Evolutionary conservation across 1,140 invertebrate genomes (phyloP), one percentile per base, ranked within the genome.

Genomic region (Drosophila malerkotliana): DNA sequence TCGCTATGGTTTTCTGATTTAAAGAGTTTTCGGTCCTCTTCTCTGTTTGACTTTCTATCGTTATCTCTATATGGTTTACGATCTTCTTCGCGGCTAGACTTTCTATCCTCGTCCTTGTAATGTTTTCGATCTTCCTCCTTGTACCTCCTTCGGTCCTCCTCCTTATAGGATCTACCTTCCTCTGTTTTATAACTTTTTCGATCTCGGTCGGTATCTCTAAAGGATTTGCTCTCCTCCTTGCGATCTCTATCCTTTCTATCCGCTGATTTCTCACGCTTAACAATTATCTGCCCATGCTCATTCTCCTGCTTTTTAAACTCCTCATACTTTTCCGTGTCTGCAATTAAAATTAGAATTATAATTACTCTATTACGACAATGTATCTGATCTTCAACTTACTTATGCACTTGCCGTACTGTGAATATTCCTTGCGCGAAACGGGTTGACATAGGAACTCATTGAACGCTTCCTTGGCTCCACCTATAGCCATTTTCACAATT

Each of bases 331-430:
- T 93, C 94, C 4, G 93, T 92, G 93, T 96, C 95, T 96, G 76
- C 71, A 93, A 93, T 10, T 14, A 44, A 3, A 47, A 44, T 9
- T 28, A 10, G 21, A 24, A 26, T 49, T 15, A 37, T 14, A 53
- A 53, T 15, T 26, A 6, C 12, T 8, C n/a, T 14, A 18, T 18
- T 1, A 18, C 8, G 12, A 14, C 2, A 8, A 10, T 21, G 7
- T 2, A 14, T 12, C 12, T 4, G 7, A 12, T 9, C 6, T 15
- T 0, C 18, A 74, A 95, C 94, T 94, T 93, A 96, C 95, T 96
- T 92, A 96, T 93, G 63, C 96, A 94, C 94, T 96, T 97, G 1
- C 95, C 95, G 82, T 96, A 95, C 91, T 96, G 95, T 8, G 94
- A 92, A 92, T 94, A 98, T 79, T 98, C 97, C 15, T 94, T 92